phyloP scores from a whole-genome alignment of 2,888 invertebrate species.

The Leptothorax acervorum region DNA sequence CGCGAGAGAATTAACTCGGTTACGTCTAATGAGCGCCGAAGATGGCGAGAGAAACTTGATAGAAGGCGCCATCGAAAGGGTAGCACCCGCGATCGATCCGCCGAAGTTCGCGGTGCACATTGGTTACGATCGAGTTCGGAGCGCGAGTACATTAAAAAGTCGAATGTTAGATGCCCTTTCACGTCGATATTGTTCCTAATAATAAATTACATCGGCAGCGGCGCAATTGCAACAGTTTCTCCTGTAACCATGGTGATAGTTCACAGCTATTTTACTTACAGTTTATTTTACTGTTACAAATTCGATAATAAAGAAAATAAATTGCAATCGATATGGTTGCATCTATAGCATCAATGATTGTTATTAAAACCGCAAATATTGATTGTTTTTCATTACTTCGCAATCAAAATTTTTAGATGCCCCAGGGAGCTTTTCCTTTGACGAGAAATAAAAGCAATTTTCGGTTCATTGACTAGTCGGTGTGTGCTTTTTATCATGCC shows the following conservation, averaged over 20 bases:
- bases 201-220: not conserved
- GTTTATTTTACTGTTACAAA: not conserved
- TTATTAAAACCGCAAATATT: slow-evolving; percentile 12
- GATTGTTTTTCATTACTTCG: not conserved
- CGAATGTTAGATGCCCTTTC: not conserved
- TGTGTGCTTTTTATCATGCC: not conserved
- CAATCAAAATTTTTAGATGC: not conserved
- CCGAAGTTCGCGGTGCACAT: slow-evolving; percentile 27
- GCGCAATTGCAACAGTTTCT: not conserved
- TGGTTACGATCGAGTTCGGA: not conserved
- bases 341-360: not conserved
- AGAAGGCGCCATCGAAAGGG: slow-evolving; percentile 31
- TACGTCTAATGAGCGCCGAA: slow-evolving; percentile 74
- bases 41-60: slow-evolving; percentile 48
- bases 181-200: not conserved
- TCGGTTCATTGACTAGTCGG: not conserved
- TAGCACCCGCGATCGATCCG: slow-evolving; percentile 42
- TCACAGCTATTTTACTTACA: not conserved
- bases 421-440: not conserved
- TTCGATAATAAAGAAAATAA: not conserved
- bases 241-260: not conserved
- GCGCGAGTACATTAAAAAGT: slow-evolving; percentile 17
- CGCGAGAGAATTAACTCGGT: slow-evolving; percentile 76
- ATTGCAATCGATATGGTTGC: not conserved
- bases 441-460: slow-evolving; percentile 32